Evolutionary conservation across 2,113 vertebrate species (phyloP).

Genomic region (Arvicanthis niloticus): DNA sequence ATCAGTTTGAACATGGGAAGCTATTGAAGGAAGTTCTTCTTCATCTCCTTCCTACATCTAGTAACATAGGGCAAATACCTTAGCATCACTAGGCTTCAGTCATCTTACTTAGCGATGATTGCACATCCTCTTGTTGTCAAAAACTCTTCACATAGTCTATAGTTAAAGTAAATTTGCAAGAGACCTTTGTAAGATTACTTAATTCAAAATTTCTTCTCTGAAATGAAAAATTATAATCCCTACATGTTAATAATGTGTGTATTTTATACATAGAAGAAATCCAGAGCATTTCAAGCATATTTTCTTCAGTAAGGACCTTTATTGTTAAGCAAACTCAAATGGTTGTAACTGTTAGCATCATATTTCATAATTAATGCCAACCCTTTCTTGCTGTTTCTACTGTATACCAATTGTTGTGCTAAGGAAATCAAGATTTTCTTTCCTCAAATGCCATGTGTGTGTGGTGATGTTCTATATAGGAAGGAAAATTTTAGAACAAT

Average conservation of each 20-base stretch:
- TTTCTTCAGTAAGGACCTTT: constrained; percentile 25
- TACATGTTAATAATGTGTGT: not conserved
- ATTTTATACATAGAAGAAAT: not conserved
- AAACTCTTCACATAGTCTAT: not conserved
- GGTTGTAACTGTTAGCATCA: not conserved
- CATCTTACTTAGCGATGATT: not conserved
- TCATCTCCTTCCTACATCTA: not conserved
- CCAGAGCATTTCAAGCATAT: constrained; percentile 40
- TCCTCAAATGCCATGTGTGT: not conserved
- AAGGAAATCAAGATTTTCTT: not conserved
- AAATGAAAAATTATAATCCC: constrained; percentile 12
- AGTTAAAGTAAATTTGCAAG: not conserved
- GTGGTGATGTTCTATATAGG: not conserved
- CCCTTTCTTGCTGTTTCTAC: too few relatives aligned
- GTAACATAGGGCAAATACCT: not conserved
- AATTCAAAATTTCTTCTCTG: not conserved
- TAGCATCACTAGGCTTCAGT: not conserved
- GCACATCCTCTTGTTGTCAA: not conserved
- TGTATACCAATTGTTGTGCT: not conserved
- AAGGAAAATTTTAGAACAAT: not conserved
- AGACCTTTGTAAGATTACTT: not conserved
- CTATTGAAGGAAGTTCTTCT: not conserved
- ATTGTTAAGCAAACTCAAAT: not conserved
- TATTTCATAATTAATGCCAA: not conserved
- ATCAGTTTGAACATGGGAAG: constrained; percentile 1